A percentile compares a stretch with the other conserved stretches of the same genome.
phyloP scores from a whole-genome alignment of 2,797 vertebrate species.

The Spinibarbus caldwelli region DNA sequence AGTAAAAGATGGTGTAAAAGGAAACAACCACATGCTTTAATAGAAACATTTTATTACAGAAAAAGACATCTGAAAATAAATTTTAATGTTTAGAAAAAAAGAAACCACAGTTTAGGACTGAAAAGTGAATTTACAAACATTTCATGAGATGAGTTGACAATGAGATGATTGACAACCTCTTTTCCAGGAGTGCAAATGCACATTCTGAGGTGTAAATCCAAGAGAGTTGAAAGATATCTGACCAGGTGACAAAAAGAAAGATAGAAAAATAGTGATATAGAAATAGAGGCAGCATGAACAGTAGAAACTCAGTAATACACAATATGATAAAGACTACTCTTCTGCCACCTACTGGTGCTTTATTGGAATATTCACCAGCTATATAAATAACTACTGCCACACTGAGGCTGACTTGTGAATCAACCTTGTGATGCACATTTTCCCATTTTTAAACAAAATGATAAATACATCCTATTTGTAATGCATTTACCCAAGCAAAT shows the following conservation, averaged over 20 bases:
- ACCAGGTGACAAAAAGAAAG: not conserved
- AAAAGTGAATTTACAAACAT: not conserved
- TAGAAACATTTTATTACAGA: slow-evolving; percentile 16
- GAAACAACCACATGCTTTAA: not conserved
- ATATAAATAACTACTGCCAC: not conserved
- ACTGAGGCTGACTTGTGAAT: not conserved
- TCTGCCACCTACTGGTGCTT: slow-evolving; percentile 24
- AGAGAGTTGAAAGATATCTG: not conserved
- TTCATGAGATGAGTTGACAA: not conserved
- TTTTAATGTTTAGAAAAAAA: not conserved
- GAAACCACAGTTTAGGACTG: not conserved
- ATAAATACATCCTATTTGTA: not conserved
- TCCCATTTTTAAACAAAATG: not conserved
- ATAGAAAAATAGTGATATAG: not conserved
- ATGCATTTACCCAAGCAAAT: not conserved
- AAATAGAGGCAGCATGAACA: not conserved
- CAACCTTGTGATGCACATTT: not conserved
- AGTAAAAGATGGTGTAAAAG: not conserved
- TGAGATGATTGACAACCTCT: not conserved
- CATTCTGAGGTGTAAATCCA: not conserved
- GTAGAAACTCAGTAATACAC: not conserved
- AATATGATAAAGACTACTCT: not conserved
- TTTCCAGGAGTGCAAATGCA: not conserved
- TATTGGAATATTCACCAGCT: not conserved
- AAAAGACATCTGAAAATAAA: not conserved